phyloP scores from a whole-genome alignment of 2,888 invertebrate genomes.

The Lydus trimaculatus region DNA sequence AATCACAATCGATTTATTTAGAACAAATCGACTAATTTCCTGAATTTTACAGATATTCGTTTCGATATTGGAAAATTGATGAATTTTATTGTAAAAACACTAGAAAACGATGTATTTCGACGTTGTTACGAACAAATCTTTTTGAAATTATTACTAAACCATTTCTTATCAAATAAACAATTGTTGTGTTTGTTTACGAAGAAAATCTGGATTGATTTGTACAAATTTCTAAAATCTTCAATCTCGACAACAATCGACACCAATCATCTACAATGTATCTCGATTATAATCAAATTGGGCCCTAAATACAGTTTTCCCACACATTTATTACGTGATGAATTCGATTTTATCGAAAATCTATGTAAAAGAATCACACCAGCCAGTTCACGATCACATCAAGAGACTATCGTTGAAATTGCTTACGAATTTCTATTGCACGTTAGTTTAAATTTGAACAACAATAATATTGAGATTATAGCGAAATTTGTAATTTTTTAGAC shows the following conservation, averaged over 20 bases:
- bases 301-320: constrained; percentile 47
- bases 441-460: constrained; percentile 16
- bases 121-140: constrained; percentile 63
- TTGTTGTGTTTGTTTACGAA: constrained; percentile 60
- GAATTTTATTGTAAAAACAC: constrained; percentile 42
- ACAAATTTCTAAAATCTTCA: constrained; percentile 35
- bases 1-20: constrained; percentile 16
- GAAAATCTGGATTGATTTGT: constrained; percentile 64
- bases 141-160: constrained; percentile 64
- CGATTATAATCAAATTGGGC: constrained; percentile 49
- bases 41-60: constrained; percentile 32
- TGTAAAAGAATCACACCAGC: constrained; percentile 40
- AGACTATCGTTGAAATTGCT: constrained; percentile 41
- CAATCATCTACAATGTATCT: constrained; percentile 39
- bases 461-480: too few species aligned
- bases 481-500: constrained; percentile 38
- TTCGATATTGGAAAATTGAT: constrained; percentile 39
- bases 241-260: constrained; percentile 13
- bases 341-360: constrained; percentile 48
- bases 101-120: constrained; percentile 45
- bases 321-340: constrained; percentile 46
- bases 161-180: constrained; percentile 63
- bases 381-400: constrained; percentile 37
- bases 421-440: constrained; percentile 40
- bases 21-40: constrained; percentile 14